Evolutionary conservation across 2,888 invertebrate species (phyloP), one percentile per base, ranked within the genome.

Genomic region (Brachynemurus nebulosus): DNA sequence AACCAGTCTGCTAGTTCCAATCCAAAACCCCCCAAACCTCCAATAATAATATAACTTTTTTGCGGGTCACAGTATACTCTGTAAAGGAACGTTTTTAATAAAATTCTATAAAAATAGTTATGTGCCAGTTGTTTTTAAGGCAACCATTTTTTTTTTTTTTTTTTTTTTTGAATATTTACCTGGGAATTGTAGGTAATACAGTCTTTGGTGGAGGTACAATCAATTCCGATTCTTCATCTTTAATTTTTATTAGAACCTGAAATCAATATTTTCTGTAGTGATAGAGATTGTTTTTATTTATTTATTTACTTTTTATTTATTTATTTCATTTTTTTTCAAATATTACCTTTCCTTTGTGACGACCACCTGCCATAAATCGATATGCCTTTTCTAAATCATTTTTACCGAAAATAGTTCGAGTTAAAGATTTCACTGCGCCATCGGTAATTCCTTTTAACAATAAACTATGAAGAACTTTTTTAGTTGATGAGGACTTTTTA

Each of bases 321-420:
- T n/a, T n/a, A n/a, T n/a, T n/a, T n/a, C n/a, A n/a, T n/a, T n/a
- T n/a, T n/a, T n/a, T n/a, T n/a, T n/a, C n/a, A n/a, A n/a, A n/a
- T n/a, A n/a, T n/a, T 0, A 73, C 80, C 68, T 83, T 83, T 50
- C 83, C 83, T 44, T 80, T 78, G 58, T 83, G 82, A 61, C 81
- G 80, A 19, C 82, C 81, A 27, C 77, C 73, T 0, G 80, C 69
- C 64, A 69, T 67, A 57, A 67, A 71, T 38, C 71, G 62, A 68
- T 78, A 79, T 1, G 78, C 78, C 7, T 69, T 62, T 53, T 81
- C 80, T 0, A 78, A 66, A 51, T 80, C 70, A 21, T 72, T 59
- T 48, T 66, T 65, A 27, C 65, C 62, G 53, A 80, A 82, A 1
- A 71, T 67, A 38, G 74, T 73, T 48, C 72, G 68, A 1, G 72